phyloP scores from a whole-genome alignment of 2,113 vertebrate species.

The Seriola rivoliana region DNA sequence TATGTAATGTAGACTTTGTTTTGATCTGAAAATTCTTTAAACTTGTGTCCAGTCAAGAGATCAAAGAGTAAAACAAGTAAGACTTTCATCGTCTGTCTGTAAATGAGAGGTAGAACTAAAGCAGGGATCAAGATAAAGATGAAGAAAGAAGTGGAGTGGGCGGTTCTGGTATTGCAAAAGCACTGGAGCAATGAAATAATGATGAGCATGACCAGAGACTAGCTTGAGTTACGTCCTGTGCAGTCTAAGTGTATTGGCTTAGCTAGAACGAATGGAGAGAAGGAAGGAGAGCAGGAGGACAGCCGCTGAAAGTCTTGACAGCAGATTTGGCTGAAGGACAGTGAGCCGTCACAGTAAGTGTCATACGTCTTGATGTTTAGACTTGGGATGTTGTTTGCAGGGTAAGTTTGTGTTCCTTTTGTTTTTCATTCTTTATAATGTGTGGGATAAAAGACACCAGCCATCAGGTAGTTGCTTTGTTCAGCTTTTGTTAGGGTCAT shows the following conservation, averaged over 20 bases:
- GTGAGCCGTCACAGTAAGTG: conserved; percentile 63
- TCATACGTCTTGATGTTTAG: conserved; percentile 22
- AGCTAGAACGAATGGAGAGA: conserved; percentile 43
- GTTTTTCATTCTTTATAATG: background rate
- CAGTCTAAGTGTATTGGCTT: conserved; percentile 69
- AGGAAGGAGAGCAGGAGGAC: conserved; percentile 56
- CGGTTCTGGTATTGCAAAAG: conserved; percentile 74
- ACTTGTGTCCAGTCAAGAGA: background rate
- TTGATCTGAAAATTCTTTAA: conserved; percentile 2
- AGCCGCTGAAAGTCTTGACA: conserved; percentile 40
- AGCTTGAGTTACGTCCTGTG: conserved; percentile 84
- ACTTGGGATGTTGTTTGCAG: background rate
- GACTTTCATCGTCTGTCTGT: background rate
- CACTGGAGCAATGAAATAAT: conserved; percentile 86
- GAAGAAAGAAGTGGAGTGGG: conserved; percentile 64
- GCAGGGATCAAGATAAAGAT: conserved; percentile 49
- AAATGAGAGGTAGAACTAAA: conserved; percentile 24
- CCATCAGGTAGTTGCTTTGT: background rate
- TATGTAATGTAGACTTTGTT: conserved; percentile 1
- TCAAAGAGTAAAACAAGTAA: background rate
- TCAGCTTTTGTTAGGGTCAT: conserved; percentile 18
- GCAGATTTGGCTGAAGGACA: conserved; percentile 37
- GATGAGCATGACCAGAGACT: conserved; percentile 80
- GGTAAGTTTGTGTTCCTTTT: background rate
- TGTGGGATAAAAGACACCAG: background rate